phyloP scores from a whole-genome alignment of 2,797 vertebrate species.

The Bradypus variegatus region DNA sequence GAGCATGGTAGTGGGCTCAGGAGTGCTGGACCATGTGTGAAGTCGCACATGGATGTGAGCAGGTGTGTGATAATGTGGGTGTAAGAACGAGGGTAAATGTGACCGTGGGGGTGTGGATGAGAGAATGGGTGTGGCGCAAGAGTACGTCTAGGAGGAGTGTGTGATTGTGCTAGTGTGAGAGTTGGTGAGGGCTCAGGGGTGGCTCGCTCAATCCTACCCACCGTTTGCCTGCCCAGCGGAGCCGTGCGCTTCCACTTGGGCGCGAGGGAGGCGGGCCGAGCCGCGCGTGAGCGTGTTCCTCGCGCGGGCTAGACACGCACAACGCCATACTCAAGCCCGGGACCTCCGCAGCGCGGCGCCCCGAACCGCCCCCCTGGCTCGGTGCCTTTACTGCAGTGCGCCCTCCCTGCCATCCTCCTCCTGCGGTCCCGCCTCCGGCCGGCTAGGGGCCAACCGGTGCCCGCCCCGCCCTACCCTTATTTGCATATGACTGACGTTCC shows the following conservation, averaged over 20 bases:
- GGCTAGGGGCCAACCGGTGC: slow-evolving; percentile 55
- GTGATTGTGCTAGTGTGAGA: background rate
- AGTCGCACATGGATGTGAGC: background rate
- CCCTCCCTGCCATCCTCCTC: slow-evolving; percentile 56
- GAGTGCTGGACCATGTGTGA: background rate
- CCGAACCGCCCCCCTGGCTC: slow-evolving; percentile 60
- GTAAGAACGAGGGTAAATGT: background rate
- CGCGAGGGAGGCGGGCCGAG: background rate
- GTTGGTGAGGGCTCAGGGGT: background rate
- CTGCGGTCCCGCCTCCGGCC: slow-evolving; percentile 53
- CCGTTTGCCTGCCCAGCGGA: background rate
- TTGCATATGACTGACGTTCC: slow-evolving; percentile 73
- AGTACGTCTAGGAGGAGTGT: background rate
- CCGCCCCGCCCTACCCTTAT: slow-evolving; percentile 59
- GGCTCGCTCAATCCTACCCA: background rate
- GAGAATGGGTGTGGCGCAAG: slow-evolving; percentile 55
- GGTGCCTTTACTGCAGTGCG: slow-evolving; percentile 68
- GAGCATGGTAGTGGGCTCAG: background rate
- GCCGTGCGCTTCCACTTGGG: background rate
- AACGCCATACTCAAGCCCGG: background rate
- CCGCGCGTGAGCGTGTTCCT: slow-evolving; percentile 12
- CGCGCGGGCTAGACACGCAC: background rate
- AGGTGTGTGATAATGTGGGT: slow-evolving; percentile 5
- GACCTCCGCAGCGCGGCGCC: slow-evolving; percentile 54
- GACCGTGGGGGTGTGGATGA: slow-evolving; percentile 18